Percentiles rank a stretch among this genome's conserved stretches.
Evolutionary conservation across 2,888 invertebrate genomes (phyloP).

Genomic region (Apotomis turbidana): DNA sequence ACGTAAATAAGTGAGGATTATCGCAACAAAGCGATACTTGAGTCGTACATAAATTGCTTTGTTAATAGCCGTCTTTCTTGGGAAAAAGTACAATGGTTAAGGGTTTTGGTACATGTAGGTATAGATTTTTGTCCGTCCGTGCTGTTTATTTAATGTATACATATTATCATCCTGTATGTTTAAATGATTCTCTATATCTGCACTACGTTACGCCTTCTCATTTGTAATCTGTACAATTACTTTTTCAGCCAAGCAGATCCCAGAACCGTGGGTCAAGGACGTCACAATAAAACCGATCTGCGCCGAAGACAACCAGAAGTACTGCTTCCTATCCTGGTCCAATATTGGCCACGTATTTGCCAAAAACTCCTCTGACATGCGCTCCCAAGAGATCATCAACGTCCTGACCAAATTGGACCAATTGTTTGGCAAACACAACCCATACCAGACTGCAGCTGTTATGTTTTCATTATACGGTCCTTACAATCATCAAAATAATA

Average conservation of each 20-base stretch:
- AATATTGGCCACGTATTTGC: constrained; percentile 87
- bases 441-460: constrained; percentile 74
- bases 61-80: no score
- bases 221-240: background rate
- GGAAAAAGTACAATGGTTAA: no score
- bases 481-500: constrained; percentile 85
- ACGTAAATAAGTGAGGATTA: no score
- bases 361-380: constrained; percentile 79
- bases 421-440: constrained; percentile 86
- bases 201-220: no score
- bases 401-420: constrained; percentile 88
- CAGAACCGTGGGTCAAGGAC: constrained; percentile 67
- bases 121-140: no score
- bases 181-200: no score
- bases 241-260: constrained; percentile 64
- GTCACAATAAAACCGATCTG: constrained; percentile 83
- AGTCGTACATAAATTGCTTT: no score
- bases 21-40: no score
- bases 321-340: constrained; percentile 88
- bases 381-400: constrained; percentile 87
- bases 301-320: constrained; percentile 76
- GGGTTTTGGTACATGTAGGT: no score
- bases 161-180: no score
- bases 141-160: no score
- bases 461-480: constrained; percentile 88